Base-by-base conservation (phyloP, 1,140 invertebrate genomes). In the Papilio machaon region DNA sequence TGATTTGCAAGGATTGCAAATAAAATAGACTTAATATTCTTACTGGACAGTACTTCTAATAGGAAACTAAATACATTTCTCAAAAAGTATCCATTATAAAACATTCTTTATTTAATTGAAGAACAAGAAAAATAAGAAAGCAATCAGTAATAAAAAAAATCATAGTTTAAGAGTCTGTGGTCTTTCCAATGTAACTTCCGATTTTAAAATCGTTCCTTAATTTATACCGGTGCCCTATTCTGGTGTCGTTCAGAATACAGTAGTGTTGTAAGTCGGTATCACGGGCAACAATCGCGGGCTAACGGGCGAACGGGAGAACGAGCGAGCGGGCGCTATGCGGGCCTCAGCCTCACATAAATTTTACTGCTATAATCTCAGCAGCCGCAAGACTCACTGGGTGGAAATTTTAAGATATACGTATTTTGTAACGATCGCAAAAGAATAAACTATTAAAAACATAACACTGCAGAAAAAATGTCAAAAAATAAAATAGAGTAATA, bases 391-490 rank as follows among this genome's bases (percentile, higher is more conserved):
- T 93, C 91, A 92, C 87, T 94, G 90, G 91, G 91, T 90, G 88
- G 92, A 93, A 94, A 93, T 94, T 94, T 94, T 94, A 94, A 94
- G 92, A 94, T 94, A 94, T 89, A 93, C 88, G 77, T 47, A 49
- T 67, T 67, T 19, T 79, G 77, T 79, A 79, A 38, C 77, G 77
- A 67, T 38, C 4, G 43, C 77, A 79, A 11, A 67, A 17, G 8
- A 74, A 47, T 46, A 73, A 43, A 73, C 0, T 52, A 52, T 6
- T 52, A 52, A 52, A 43, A 52, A 52, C 0, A 17, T 52, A 67
- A 1, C 23, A 30, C 1, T 10, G 9, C 8, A 35, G n/a, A 23
- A 64, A 64, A n/a, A 64, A 23, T 64, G 23, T 6, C 0, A 23
- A 64, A 6, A 2, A 23, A 64, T 11, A 5, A 17, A 64, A 19